A percentile compares a stretch with the other conserved stretches of the same genome.
phyloP scores from a whole-genome alignment of 2,113 vertebrate genomes.

The Hiodon alosoides region DNA sequence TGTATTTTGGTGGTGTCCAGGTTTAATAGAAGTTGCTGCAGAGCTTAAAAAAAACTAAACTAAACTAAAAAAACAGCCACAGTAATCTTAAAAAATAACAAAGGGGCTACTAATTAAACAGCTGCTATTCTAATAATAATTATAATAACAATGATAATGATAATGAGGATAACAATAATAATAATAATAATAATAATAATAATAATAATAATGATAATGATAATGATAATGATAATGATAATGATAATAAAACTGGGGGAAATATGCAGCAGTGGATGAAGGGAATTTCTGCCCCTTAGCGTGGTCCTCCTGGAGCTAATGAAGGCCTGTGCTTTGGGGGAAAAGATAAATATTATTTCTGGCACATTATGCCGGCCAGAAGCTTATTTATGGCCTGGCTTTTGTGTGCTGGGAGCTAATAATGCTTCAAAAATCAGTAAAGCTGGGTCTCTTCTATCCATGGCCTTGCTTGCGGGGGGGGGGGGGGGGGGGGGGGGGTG shows the following conservation, averaged over 20 bases:
- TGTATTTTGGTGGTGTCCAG: too few species aligned
- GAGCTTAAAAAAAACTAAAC: background rate
- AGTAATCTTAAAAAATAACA: background rate
- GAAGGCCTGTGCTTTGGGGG: constrained; percentile 45
- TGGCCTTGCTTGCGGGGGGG: background rate
- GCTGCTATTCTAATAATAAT: background rate
- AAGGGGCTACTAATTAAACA: background rate
- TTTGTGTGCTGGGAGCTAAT: constrained; percentile 61
- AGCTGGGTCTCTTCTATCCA: constrained; percentile 37
- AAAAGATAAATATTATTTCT: constrained; percentile 74
- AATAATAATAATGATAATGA: constrained; percentile 1
- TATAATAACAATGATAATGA: background rate
- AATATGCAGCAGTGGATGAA: constrained; percentile 40
- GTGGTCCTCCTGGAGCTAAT: constrained; percentile 39
- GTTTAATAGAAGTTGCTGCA: too few species aligned
- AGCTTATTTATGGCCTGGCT: constrained; percentile 62
- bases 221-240: background rate
- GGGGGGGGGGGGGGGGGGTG: too few species aligned
- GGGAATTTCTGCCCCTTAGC: constrained; percentile 40
- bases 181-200: constrained; percentile 12
- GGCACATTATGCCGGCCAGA: constrained; percentile 58
- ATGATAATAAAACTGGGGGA: constrained; percentile 29
- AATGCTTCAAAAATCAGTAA: constrained; percentile 53
- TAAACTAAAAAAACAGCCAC: background rate
- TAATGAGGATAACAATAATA: background rate